A percentile compares a stretch with the other conserved stretches of the same genome.
Evolutionary conservation across 2,888 invertebrate genomes (phyloP).

Genomic region (Ormia ochracea): DNA sequence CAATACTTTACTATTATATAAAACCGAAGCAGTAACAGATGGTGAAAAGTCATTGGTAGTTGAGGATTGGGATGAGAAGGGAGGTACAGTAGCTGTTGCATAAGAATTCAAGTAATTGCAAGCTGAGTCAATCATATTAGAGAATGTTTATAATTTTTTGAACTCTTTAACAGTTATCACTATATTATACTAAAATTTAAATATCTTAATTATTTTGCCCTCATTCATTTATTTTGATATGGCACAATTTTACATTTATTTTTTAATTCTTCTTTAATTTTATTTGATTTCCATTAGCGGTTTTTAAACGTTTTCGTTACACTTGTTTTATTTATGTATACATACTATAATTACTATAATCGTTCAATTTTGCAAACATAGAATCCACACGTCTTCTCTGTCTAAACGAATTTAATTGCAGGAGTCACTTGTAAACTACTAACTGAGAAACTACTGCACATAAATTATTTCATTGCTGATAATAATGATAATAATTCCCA

Average conservation of each 20-base stretch:
- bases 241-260: conserved; percentile 24
- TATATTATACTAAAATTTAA: neutral
- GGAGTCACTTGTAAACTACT: conserved; percentile 51
- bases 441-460: conserved; percentile 56
- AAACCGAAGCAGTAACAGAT: conserved; percentile 48
- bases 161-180: neutral
- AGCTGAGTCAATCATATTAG: conserved; percentile 73
- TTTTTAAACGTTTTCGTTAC: conserved; percentile 37
- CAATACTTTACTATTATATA: conserved; percentile 48
- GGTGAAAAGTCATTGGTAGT: conserved; percentile 56
- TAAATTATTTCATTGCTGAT: conserved; percentile 50
- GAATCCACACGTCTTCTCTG: conserved; percentile 3
- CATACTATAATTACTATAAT: conserved; percentile 57
- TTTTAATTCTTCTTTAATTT: conserved; percentile 19
- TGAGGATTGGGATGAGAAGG: conserved; percentile 52
- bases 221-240: conserved; percentile 10
- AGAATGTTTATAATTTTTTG: neutral
- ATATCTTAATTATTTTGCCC: neutral
- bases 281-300: neutral
- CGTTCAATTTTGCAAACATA: conserved; percentile 34
- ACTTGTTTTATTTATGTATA: conserved; percentile 47
- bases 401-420: conserved; percentile 56
- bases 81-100: conserved; percentile 64
- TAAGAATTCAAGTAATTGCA: conserved; percentile 75
- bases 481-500: conserved; percentile 59